A percentile compares a stretch with the other conserved stretches of the same genome.
Conservation (phyloP, 2,113 vertebrate genomes). For the Xyliphius kryptos region DNA sequence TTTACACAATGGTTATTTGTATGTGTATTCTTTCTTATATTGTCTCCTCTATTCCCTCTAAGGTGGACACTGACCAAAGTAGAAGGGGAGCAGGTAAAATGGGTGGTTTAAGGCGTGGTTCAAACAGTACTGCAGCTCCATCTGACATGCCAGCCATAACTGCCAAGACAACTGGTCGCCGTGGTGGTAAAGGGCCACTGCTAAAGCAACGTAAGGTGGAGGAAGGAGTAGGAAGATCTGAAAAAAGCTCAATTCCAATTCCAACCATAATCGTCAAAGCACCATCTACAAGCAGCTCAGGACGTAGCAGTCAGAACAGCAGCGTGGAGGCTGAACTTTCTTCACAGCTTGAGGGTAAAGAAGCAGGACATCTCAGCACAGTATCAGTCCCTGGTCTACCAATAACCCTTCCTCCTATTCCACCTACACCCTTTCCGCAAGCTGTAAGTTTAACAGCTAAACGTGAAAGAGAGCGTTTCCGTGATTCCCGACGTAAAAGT, state of each 20-base stretch:
- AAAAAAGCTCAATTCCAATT: conserved; percentile 88
- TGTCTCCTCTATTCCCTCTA: neutral
- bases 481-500: conserved; percentile 81
- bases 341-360: conserved; percentile 52
- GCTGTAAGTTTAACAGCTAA: conserved; percentile 69
- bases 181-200: conserved; percentile 54
- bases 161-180: conserved; percentile 47
- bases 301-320: conserved; percentile 85
- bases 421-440: conserved; percentile 66
- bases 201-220: conserved; percentile 88
- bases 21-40: too few species aligned
- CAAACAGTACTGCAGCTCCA: conserved; percentile 64
- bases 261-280: conserved; percentile 91
- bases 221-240: conserved; percentile 55
- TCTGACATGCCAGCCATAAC: conserved; percentile 52
- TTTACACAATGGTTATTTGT: too few species aligned
- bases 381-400: conserved; percentile 43
- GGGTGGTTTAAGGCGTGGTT: conserved; percentile 64
- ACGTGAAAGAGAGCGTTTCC: conserved; percentile 79
- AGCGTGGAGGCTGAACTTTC: conserved; percentile 74
- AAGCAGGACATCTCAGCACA: too few species aligned
- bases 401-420: conserved; percentile 47
- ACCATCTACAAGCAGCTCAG: conserved; percentile 87
- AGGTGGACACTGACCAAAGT: conserved; percentile 54
- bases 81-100: conserved; percentile 63